Base-by-base conservation (phyloP, 2,888 invertebrate genomes). In the Trachelus stipa region DNA sequence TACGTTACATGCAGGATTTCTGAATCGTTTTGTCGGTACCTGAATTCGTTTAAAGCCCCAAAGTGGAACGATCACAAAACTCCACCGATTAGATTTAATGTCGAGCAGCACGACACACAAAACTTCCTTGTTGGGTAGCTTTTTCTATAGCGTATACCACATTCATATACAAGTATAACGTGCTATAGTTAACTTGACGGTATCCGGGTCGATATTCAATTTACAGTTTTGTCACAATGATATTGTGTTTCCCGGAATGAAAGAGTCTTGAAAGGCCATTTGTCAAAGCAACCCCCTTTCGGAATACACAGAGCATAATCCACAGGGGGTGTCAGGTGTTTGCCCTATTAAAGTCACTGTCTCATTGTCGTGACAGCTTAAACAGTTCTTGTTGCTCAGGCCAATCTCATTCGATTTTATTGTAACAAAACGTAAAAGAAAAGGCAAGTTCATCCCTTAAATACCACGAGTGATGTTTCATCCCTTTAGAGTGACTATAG, bases 191-290 rank as follows among this genome's bases (percentile, higher is more conserved):
- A 23, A 56, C 56, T 23, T 1, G 56, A 56, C 23, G 56, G 76
- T 81, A 74, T 74, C 68, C 78, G 81, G 88, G 85, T 91, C 90
- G 89, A 91, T 91, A 91, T 91, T 89, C 90, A 90, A 91, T 90
- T 90, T 89, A 87, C 90, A 88, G 81, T 89, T 90, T 89, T 90
- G 89, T 90, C 88, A 87, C 89, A 87, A 86, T 84, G 82, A 79
- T 85, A 83, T 82, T 83, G 83, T 81, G 79, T 83, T 88, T 88
- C 88, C 80, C 78, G 81, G 87, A 88, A 89, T 23, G 71, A 71
- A 34, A 12, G 34, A 4, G 33, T 31, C 33, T 34, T 6, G 33
- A 34, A 34, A 71, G 34, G 12, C 34, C 71, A 34, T 71, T 71
- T 71, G 71, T 71, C 71, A 71, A 71, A 71, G 31, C 23, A 56